Conservation (phyloP, 2,113 vertebrate genomes). For the Passer montanus region DNA sequence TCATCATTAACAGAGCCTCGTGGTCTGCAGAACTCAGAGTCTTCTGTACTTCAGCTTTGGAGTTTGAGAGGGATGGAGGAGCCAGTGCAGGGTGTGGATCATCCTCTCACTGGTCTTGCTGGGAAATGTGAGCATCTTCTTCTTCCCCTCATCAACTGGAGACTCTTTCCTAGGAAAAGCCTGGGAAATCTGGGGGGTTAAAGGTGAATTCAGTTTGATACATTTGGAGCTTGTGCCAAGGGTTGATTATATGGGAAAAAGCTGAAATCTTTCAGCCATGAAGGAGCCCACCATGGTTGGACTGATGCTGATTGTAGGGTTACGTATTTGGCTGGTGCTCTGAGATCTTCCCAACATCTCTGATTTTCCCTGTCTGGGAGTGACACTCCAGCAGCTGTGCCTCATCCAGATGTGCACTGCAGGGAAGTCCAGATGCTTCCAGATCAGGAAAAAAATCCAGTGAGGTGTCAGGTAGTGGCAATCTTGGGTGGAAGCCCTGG, state of each 20-base stretch:
- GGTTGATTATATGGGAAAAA: neutral
- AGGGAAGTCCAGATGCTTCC: neutral
- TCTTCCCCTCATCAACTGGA: neutral
- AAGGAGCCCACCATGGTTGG: neutral
- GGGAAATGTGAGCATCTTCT: neutral
- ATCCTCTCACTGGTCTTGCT: rapidly evolving
- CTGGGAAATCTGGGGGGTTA: neutral
- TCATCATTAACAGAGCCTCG: rapidly evolving
- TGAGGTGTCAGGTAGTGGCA: neutral
- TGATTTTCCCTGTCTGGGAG: neutral
- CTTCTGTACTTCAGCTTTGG: neutral
- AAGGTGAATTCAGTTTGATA: neutral
- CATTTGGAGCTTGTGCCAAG: neutral
- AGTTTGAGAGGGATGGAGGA: neutral
- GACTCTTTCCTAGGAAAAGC: neutral
- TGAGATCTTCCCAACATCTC: neutral
- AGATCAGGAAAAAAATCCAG: neutral
- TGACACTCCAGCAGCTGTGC: neutral
- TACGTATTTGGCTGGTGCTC: rapidly evolving
- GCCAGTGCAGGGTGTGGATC: too few species aligned
- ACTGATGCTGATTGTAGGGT: neutral
- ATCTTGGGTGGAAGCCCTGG: neutral
- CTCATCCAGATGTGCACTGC: neutral
- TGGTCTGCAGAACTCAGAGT: neutral
- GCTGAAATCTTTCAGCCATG: neutral